Base-by-base conservation (phyloP, 2,797 vertebrate species). In the Distichodus sexfasciatus region DNA sequence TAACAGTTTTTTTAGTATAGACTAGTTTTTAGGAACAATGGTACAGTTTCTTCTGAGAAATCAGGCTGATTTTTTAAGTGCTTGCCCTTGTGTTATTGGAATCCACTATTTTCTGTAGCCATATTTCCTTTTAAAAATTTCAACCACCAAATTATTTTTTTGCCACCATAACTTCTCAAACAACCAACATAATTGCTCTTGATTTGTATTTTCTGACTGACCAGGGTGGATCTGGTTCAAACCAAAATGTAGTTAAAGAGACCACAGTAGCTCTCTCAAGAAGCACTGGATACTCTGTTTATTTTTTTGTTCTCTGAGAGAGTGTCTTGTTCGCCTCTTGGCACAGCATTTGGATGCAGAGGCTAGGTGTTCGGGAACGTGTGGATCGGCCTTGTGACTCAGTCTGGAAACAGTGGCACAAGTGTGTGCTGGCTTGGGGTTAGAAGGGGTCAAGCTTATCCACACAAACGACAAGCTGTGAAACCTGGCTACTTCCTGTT, bases 391-490 rank as follows among this genome's bases (percentile, higher is more conserved):
- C 54, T 44, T 47, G 29, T 50, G 29, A 15, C 69, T 61, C 21
- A 40, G 31, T 17, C 1, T 57, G 47, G 28, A 58, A 66, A 79
- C 77, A 81, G 59, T 57, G 54, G 72, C 8, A 17, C 31, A 29
- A 74, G 72, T 82, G 75, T 81, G 54, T 31, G 40, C 48, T 6
- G 28, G 57, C 65, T 46, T 48, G 11, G 33, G 46, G 58, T 74
- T 58, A 68, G 12, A 12, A 14, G 28, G 24, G 69, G 77, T 71
- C 71, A 67, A 51, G 21, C 23, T 43, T 61, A 26, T 69, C 41
- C 40, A 72, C 64, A 80, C 75, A 80, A 74, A 50, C 15, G 60
- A 50, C 24, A 57, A 74, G 21, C 63, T 69, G 69, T 79, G 38
- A 23, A 41, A 33, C 28, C 2, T 11, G 11, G 33, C 14, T 19